A percentile compares a stretch with the other conserved stretches of the same genome.
phyloP scores from a whole-genome alignment of 1,140 invertebrate species.

The Drosophila parvula region DNA sequence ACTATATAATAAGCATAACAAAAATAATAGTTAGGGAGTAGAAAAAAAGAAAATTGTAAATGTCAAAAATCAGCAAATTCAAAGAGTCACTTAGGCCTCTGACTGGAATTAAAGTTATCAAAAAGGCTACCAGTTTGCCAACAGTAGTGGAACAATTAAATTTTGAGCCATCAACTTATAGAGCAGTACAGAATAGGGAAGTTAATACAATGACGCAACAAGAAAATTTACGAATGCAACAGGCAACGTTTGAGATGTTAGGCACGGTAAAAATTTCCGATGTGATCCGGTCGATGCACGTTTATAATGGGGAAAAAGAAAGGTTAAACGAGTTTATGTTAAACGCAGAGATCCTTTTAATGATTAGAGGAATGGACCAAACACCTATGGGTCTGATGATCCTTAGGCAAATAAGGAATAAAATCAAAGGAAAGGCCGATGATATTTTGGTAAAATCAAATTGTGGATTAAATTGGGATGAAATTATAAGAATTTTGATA shows the following conservation, averaged over 20 bases:
- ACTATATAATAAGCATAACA: constrained; percentile 2
- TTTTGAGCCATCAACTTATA: constrained; percentile 7
- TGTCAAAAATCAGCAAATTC: constrained; percentile 4
- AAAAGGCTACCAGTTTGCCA: constrained; percentile 5
- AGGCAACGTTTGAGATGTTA: constrained; percentile 10
- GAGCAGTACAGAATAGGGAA: constrained; percentile 9
- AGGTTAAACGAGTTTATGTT: constrained; percentile 6
- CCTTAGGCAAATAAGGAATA: constrained; percentile 13
- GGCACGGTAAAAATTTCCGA: constrained; percentile 8
- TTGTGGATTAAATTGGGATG: constrained; percentile 4
- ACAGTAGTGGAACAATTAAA: constrained; percentile 8
- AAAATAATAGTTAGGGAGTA: constrained; percentile 3
- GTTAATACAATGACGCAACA: constrained; percentile 3
- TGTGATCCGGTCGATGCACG: constrained; percentile 8
- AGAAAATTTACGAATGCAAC: constrained; percentile 6
- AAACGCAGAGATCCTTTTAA: constrained; percentile 7
- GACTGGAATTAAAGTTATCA: constrained; percentile 4
- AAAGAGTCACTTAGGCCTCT: constrained; percentile 8
- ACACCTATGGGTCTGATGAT: constrained; percentile 2
- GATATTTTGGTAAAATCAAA: constrained; percentile 12
- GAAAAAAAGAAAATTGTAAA: constrained; percentile 6
- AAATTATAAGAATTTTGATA: constrained; percentile 11
- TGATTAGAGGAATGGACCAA: constrained; percentile 4
- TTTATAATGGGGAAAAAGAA: background rate
- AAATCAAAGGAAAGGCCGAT: constrained; percentile 12